Percentiles rank a stretch among this genome's conserved stretches.
These are phyloP conservation scores for Xylocopa sonorina DNA, from an alignment of 1,140 invertebrate species.

Conservation along the genomic window DNA sequence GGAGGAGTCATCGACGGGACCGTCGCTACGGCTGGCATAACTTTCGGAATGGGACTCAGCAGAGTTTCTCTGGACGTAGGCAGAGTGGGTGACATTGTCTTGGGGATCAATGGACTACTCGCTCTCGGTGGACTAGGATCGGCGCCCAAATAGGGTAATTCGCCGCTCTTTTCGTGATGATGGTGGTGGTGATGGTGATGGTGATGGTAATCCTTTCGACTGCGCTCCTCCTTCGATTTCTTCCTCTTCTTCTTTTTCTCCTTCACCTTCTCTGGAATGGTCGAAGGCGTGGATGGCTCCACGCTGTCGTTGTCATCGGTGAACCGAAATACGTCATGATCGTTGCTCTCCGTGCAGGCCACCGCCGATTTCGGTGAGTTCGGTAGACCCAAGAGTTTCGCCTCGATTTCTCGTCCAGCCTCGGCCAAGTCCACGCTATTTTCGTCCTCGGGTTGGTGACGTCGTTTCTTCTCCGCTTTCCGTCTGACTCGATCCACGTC, in stretches of 20 bases:
- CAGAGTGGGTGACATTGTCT: constrained; percentile 74
- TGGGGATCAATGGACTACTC: constrained; percentile 77
- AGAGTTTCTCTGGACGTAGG: constrained; percentile 80
- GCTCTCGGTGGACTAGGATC: constrained; percentile 77
- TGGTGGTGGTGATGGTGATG: constrained; percentile 84
- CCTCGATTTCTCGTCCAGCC: constrained; percentile 90
- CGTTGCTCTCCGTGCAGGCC: constrained; percentile 76
- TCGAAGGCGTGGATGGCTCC: constrained; percentile 76
- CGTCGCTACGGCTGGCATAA: constrained; percentile 71
- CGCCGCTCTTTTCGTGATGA: constrained; percentile 76
- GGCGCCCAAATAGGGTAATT: constrained; percentile 76
- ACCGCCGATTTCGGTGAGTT: constrained; percentile 72
- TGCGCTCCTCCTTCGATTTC: constrained; percentile 89
- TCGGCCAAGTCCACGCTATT: constrained; percentile 91
- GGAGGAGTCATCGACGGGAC: constrained; percentile 73
- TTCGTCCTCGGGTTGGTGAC: constrained; percentile 84
- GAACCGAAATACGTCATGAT: constrained; percentile 84
- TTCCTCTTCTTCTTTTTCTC: constrained; percentile 93
- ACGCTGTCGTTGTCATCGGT: constrained; percentile 85
- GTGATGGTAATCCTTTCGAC: constrained; percentile 86
- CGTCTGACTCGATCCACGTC: constrained; percentile 76
- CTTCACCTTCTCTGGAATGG: constrained; percentile 82
- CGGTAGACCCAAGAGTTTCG: constrained; percentile 85
- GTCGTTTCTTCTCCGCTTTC: constrained; percentile 88
- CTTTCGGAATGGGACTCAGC: constrained; percentile 84